Percentiles rank a stretch among this genome's conserved stretches.
These are phyloP conservation scores for Therioaphis trifolii DNA, from an alignment of 2,888 invertebrate genomes.

Conservation along the genomic window DNA sequence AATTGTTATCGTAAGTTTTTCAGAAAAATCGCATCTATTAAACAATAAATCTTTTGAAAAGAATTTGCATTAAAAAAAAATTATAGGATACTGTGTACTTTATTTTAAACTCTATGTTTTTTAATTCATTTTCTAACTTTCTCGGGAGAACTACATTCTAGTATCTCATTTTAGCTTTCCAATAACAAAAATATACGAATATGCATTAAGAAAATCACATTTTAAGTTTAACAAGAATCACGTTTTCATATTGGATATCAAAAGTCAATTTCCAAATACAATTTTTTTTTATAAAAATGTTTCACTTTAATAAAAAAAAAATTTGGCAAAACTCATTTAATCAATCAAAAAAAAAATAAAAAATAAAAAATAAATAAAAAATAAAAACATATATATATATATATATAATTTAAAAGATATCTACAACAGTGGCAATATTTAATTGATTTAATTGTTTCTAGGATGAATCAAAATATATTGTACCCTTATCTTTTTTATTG, in stretches of 20 bases:
- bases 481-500: too few relatives aligned
- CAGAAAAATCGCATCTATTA: neutral
- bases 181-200: constrained; percentile 14
- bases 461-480: too few relatives aligned
- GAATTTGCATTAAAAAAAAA: neutral
- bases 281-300: neutral
- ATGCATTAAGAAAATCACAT: neutral
- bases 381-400: too few relatives aligned
- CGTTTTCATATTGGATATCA: too few relatives aligned
- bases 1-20: neutral
- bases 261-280: too few relatives aligned
- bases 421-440: too few relatives aligned
- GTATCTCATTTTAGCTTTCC: neutral
- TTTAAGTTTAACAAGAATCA: neutral
- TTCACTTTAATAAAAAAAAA: too few relatives aligned
- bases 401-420: too few relatives aligned
- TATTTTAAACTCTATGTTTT: neutral
- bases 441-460: too few relatives aligned
- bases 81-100: neutral
- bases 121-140: constrained; percentile 17
- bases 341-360: too few relatives aligned
- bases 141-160: neutral
- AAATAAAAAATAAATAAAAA: too few relatives aligned
- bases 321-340: too few relatives aligned
- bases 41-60: neutral